A percentile compares a stretch with the other conserved stretches of the same genome.
Conservation (phyloP, 2,113 vertebrate genomes). For the Himantopus leucocephalus region DNA sequence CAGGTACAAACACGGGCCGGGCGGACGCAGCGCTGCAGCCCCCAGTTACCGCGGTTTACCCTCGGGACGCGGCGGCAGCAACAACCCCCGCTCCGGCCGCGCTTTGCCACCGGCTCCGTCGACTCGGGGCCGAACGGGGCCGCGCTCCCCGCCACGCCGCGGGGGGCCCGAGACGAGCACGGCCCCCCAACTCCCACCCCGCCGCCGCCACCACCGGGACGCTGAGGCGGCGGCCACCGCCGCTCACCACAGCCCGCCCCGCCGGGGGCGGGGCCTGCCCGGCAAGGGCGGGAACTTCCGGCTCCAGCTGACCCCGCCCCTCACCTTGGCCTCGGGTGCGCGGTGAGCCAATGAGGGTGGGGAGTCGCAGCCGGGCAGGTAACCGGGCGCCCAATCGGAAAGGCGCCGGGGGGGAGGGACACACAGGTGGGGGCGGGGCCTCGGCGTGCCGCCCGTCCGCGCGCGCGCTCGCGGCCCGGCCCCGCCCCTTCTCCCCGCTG, state of each 20-base stretch:
- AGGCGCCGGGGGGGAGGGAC: not conserved
- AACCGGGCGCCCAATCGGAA: not conserved
- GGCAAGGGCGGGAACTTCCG: not conserved
- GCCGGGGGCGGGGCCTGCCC: not conserved
- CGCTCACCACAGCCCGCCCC: not conserved
- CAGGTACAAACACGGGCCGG: no score
- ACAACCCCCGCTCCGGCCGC: not conserved
- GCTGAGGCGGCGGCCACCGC: fast-evolving
- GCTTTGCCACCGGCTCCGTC: not conserved
- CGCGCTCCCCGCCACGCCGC: no score
- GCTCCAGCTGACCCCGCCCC: not conserved
- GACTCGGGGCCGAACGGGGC: not conserved
- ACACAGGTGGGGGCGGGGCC: not conserved
- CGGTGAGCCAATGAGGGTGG: not conserved
- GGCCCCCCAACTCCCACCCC: fast-evolving
- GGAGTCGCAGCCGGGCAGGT: slow-evolving; percentile 24
- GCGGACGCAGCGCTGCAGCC: no score
- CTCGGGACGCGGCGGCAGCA: not conserved
- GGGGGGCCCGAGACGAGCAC: fast-evolving
- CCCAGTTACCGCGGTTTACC: not conserved
- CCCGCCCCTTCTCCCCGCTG: not conserved
- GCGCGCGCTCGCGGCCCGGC: not conserved
- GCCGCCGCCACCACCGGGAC: no score
- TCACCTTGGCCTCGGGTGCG: not conserved
- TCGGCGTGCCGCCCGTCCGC: not conserved